These are phyloP conservation scores for Enteromius viviparus DNA, from an alignment of 2,797 vertebrate genomes.

Conservation along the genomic window DNA sequence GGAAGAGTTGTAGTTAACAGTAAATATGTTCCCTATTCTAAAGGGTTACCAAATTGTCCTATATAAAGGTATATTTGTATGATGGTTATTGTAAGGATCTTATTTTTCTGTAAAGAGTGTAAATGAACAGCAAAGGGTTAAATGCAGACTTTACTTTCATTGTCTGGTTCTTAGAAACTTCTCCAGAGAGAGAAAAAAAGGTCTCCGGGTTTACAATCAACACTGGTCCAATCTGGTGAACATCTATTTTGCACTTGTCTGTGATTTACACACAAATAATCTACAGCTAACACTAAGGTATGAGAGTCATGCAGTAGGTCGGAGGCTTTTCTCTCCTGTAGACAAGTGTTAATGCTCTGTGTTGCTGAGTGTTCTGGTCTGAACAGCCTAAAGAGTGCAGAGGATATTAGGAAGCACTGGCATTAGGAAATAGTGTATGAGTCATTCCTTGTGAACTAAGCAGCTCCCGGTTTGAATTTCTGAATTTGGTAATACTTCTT, in stretches of 20 bases:
- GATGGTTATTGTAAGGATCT: neutral
- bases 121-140: neutral
- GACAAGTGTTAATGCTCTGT: neutral
- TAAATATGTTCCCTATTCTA: no score
- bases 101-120: neutral
- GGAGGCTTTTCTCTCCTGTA: no score
- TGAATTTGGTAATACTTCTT: no score
- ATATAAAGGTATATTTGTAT: neutral
- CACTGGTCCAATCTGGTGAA: neutral
- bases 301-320: neutral
- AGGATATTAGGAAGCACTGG: neutral
- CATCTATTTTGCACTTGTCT: neutral
- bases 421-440: neutral
- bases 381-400: neutral
- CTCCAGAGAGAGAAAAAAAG: neutral
- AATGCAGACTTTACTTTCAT: neutral
- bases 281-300: neutral
- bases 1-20: neutral
- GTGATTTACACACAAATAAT: neutral
- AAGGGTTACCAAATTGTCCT: no score
- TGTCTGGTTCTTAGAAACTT: neutral
- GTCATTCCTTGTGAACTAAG: no score
- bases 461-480: no score
- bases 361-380: neutral
- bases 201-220: neutral